phyloP scores from a whole-genome alignment of 2,113 vertebrate genomes.

The Catharus minimus region DNA sequence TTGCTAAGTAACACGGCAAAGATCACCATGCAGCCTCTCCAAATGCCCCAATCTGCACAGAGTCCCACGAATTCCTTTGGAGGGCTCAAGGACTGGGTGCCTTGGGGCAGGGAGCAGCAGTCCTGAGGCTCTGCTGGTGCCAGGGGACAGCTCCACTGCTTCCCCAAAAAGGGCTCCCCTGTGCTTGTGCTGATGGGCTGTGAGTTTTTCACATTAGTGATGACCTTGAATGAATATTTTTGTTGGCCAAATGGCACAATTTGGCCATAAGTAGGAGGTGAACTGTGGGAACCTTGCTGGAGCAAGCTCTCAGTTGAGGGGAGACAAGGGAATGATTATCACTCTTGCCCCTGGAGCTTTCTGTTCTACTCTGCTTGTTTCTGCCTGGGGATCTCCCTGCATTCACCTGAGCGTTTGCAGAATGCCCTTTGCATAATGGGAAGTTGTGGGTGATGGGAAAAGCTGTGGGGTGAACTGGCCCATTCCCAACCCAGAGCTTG shows the following conservation, averaged over 20 bases:
- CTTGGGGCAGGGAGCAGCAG: neutral
- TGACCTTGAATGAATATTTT: neutral
- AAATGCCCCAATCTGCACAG: neutral
- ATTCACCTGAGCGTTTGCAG: neutral
- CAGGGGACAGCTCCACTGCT: neutral
- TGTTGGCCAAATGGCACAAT: neutral
- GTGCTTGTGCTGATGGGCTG: neutral
- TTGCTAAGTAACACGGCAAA: slow-evolving; percentile 45
- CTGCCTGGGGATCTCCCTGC: neutral
- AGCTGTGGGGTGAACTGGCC: neutral
- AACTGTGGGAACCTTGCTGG: neutral
- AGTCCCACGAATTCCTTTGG: neutral
- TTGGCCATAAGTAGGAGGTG: neutral
- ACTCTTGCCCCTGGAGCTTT: neutral
- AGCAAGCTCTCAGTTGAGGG: neutral
- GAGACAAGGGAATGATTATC: neutral
- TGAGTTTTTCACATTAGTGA: neutral
- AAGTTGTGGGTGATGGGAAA: neutral
- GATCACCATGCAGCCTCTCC: neutral
- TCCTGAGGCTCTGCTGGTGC: neutral
- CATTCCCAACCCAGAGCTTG: neutral
- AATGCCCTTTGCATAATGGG: neutral
- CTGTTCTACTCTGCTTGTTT: neutral
- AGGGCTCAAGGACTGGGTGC: neutral
- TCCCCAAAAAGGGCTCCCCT: neutral